These are phyloP conservation scores for Scaptomyza reducta DNA, from an alignment of 2,888 invertebrate species.

Conservation along the genomic window DNA sequence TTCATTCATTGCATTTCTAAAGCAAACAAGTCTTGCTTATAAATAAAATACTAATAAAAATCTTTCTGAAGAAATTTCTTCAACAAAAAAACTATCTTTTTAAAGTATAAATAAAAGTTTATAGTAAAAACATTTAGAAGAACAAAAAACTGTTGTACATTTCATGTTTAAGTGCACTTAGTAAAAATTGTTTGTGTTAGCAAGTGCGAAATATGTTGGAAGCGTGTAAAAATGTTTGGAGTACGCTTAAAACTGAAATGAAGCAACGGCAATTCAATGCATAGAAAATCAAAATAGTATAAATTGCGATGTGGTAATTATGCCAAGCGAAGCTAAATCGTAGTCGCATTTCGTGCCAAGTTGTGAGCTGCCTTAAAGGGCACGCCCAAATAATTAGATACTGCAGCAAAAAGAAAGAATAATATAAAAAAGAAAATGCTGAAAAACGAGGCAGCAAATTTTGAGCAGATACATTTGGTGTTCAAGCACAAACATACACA, in stretches of 20 bases:
- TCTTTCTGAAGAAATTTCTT: too few species aligned
- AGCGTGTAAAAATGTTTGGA: background rate
- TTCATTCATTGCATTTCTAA: too few species aligned
- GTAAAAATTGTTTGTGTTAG: background rate
- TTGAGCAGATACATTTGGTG: slow-evolving; percentile 48
- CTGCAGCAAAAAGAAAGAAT: slow-evolving; percentile 15
- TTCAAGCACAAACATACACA: slow-evolving; percentile 13
- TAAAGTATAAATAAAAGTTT: too few species aligned
- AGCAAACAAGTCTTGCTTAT: too few species aligned
- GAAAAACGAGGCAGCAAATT: slow-evolving; percentile 42
- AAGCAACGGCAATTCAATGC: slow-evolving; percentile 33
- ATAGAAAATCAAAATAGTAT: slow-evolving; percentile 48
- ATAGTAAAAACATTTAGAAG: too few species aligned
- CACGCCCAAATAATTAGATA: slow-evolving; percentile 60
- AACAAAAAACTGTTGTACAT: background rate
- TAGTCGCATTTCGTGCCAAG: slow-evolving; percentile 22
- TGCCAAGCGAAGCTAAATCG: slow-evolving; percentile 7
- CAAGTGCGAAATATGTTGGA: slow-evolving; percentile 21
- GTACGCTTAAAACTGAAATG: background rate
- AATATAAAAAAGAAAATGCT: slow-evolving; percentile 31
- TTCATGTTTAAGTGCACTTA: background rate
- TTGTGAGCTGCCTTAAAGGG: slow-evolving; percentile 20
- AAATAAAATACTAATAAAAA: too few species aligned
- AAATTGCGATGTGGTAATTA: slow-evolving; percentile 46
- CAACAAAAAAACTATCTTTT: too few species aligned